These are phyloP conservation scores for Mareca penelope DNA, from an alignment of 2,797 vertebrate genomes.

Conservation along the genomic window DNA sequence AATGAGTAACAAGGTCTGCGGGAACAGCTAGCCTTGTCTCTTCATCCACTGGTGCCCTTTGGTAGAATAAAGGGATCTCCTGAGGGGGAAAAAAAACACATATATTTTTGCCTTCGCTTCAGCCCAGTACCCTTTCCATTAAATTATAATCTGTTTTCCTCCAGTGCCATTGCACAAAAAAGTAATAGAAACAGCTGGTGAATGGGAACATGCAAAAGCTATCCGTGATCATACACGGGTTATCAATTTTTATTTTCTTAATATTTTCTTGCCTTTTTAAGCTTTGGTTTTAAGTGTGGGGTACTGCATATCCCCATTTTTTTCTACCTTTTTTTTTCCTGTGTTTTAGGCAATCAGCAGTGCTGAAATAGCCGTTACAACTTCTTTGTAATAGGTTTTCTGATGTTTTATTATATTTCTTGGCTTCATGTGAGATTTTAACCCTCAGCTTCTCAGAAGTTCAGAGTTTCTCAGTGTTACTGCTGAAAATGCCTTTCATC, in stretches of 20 bases:
- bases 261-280: conserved; percentile 29
- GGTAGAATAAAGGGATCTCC: background rate
- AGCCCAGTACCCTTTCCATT: conserved; percentile 11
- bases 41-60: background rate
- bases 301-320: background rate
- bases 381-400: background rate
- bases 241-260: conserved; percentile 23
- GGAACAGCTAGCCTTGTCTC: background rate
- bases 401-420: background rate
- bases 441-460: background rate
- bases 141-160: conserved; percentile 42
- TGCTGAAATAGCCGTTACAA: background rate
- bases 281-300: background rate
- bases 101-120: conserved; percentile 27
- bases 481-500: background rate
- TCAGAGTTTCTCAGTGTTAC: background rate
- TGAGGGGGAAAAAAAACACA: background rate
- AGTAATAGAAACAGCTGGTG: conserved; percentile 33
- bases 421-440: background rate
- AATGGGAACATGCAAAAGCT: conserved; percentile 7
- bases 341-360: background rate
- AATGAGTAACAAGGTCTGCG: background rate
- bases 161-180: background rate
- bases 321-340: background rate
- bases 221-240: conserved; percentile 26